These are phyloP conservation scores for Scolopax mira DNA, from an alignment of 2,113 vertebrate genomes.

Conservation along the genomic window DNA sequence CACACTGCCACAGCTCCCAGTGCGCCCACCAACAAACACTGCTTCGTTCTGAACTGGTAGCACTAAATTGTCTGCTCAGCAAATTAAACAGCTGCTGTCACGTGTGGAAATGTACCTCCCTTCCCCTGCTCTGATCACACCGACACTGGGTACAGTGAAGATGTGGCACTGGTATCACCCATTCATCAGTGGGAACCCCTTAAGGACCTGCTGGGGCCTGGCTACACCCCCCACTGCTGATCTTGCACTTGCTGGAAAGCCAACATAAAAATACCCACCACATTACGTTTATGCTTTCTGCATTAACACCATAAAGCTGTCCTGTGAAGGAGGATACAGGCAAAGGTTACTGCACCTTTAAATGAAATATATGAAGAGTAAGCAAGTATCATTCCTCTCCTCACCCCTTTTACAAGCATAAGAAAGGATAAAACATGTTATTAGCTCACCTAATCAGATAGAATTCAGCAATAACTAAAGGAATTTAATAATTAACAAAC, in stretches of 20 bases:
- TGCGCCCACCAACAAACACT: fast-evolving
- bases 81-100: neutral
- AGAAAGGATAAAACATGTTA: neutral
- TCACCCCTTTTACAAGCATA: neutral
- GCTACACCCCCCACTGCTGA: neutral
- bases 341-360: neutral
- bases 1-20: neutral
- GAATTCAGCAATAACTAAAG: neutral
- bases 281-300: neutral
- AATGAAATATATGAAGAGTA: neutral
- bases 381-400: neutral
- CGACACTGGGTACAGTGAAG: neutral
- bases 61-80: neutral
- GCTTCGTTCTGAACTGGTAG: neutral
- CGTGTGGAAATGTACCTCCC: neutral
- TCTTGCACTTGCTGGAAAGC: neutral
- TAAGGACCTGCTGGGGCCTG: neutral
- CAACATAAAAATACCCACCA: neutral
- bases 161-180: neutral
- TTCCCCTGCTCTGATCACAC: neutral
- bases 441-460: neutral
- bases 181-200: too few relatives aligned
- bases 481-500: neutral
- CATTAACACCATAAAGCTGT: neutral
- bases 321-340: neutral